Base-by-base conservation (phyloP, 2,113 vertebrate species). In the Ptychochromis oligacanthus region DNA sequence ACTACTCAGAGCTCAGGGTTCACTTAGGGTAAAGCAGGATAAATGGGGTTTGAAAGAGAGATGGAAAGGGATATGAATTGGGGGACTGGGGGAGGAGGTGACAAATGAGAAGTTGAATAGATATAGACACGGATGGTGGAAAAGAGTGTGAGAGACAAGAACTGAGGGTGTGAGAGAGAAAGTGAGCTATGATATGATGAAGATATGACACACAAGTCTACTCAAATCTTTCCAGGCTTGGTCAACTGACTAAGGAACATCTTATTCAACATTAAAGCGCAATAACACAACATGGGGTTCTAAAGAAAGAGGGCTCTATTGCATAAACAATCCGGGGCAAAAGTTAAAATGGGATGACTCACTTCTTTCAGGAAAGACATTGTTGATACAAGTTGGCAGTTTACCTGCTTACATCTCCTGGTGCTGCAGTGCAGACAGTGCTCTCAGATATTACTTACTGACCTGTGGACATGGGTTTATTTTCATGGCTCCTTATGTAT, bases 361-460 rank as follows among this genome's bases (percentile, higher is more conserved):
- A 94, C 88, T 74, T 88, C 85, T 89, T 81, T 83, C 36, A 90
- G 87, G 89, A 88, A 80, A 87, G 49, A 83, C 79, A 74, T 2
- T 85, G 83, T 92, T 88, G 84, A 93, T 93, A 82, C 70, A 79
- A 85, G 70, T 77, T 91, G 91, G 89, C 88, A 87, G 83, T 91
- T 87, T 89, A 93, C 92, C 90, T 93, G 87, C 77, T 88, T 72
- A 86, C 83, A 82, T 88, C 59, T 87, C 58, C 52, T 80, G 57
- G 65, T 85, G 74, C 70, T 76, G 31, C 36, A 28, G 61, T 1
- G n/a, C 62, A 61, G 65, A 82, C 58, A 82, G 83, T 86, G 55
- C 82, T 67, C 79, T 72, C 75, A 28, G 52, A 81, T 64, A 87
- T 84, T 84, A 80, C 81, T 76, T 75, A 77, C 74, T 84, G 72